phyloP scores from a whole-genome alignment of 1,140 invertebrate genomes.

The Pachyrhynchus sulphureomaculatus region DNA sequence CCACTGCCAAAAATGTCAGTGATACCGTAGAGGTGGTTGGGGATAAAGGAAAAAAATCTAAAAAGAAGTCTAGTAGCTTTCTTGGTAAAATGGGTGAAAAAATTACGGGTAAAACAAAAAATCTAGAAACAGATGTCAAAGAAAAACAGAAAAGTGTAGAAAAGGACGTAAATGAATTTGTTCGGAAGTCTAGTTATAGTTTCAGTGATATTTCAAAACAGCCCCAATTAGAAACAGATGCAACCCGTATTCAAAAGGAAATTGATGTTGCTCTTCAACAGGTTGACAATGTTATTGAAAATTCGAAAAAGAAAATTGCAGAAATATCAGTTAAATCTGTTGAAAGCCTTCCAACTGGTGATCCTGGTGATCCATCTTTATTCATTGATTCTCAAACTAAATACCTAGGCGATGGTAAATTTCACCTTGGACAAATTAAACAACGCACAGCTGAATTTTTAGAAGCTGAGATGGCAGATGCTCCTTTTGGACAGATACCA shows the following conservation, averaged over 20 bases:
- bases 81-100: too few species aligned
- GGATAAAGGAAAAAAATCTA: too few species aligned
- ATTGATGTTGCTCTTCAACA: background rate
- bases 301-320: conserved; percentile 29
- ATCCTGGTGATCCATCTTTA: background rate
- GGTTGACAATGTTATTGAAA: background rate
- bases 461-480: conserved; percentile 11
- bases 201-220: too few species aligned
- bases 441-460: conserved; percentile 30
- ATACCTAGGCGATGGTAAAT: conserved; percentile 5
- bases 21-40: too few species aligned
- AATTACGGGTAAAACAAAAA: background rate
- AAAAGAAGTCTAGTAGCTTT: too few species aligned
- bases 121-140: background rate
- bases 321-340: conserved; percentile 35
- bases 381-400: conserved; percentile 3
- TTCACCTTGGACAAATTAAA: conserved; percentile 22
- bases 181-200: too few species aligned
- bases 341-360: conserved; percentile 4
- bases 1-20: too few species aligned
- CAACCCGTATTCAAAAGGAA: background rate
- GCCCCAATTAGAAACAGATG: too few species aligned
- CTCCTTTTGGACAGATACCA: conserved; percentile 26
- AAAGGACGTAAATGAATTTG: too few species aligned
- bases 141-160: background rate